These are phyloP conservation scores for Gryon sp. DNA, from an alignment of 1,140 invertebrate genomes.

Conservation along the genomic window DNA sequence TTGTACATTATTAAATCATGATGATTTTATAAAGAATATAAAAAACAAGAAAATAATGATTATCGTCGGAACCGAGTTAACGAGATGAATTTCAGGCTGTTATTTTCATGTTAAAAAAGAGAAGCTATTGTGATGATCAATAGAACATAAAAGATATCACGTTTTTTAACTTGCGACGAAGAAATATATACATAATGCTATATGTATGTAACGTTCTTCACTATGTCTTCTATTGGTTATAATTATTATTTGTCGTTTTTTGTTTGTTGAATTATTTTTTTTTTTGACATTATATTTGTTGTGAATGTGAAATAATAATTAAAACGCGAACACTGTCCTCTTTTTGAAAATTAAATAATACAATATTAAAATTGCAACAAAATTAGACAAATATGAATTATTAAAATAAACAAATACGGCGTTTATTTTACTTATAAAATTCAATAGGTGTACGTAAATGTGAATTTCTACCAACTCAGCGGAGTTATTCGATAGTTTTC, in stretches of 20 bases:
- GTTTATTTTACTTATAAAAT: constrained; percentile 8
- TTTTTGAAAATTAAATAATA: too few relatives aligned
- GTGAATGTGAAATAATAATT: background rate
- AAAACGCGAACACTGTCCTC: too few relatives aligned
- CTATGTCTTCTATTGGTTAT: background rate
- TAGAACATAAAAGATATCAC: constrained; percentile 18
- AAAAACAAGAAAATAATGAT: constrained; percentile 11
- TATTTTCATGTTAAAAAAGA: constrained; percentile 34
- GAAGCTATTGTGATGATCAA: constrained; percentile 25
- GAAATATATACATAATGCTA: constrained; percentile 26
- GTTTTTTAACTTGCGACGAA: constrained; percentile 33
- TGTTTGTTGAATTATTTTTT: background rate
- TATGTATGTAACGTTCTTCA: constrained; percentile 16
- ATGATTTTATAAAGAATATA: background rate
- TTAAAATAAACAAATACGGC: too few relatives aligned
- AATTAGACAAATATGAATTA: too few relatives aligned
- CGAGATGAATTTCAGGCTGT: constrained; percentile 41
- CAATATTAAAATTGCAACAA: too few relatives aligned
- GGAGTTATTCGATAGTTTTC: too few relatives aligned
- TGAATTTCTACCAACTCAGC: constrained; percentile 1
- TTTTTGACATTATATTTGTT: background rate
- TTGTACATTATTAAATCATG: background rate
- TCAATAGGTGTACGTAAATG: constrained; percentile 28
- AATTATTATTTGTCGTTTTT: background rate
- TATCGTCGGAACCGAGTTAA: constrained; percentile 31